Base-by-base conservation (phyloP, 2,888 invertebrate species). In the Sphaeridia pumilis region DNA sequence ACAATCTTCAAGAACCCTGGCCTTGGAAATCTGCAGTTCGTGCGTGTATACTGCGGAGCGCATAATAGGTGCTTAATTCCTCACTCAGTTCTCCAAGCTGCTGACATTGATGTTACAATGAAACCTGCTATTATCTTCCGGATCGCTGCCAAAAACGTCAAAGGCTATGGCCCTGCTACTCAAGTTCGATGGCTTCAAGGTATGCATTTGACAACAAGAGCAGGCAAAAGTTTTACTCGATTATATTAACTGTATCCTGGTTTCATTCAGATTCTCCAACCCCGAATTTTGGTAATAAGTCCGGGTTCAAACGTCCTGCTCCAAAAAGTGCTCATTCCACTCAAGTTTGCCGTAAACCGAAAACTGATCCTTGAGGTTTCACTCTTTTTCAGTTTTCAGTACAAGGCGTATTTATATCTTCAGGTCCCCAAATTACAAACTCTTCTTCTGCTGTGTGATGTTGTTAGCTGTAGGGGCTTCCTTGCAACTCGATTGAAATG, bases 121-220 rank as follows among this genome's bases (percentile, higher is more conserved):
- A 92, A 92, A 71, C 92, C 93, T 58, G 97, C 97, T 61, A 95
- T 98, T 68, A 94, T 98, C 65, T 98, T 98, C 78, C 81, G 97
- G 67, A 98, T 98, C 70, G 94, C 97, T 52, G 97, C 97, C 21
- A 80, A 90, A 66, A 98, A 98, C 73, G 93, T 94, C 67, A 95
- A 97, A 73, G 97, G 97, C 25, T 97, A 97, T 72, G 97, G 98
- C 53, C 97, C 97, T 49, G 97, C 97, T 55, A 98, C 97, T n/a
- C 97, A 98, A 83, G 97, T 98, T 67, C 87, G 97, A 84, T 97
- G 97, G 97, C 76, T 97, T 50, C 95, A 97, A 83, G 90, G 87
- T 85, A 71, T 31, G 31, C 7, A 31, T 10, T n/a, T n/a, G n/a
- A n/a, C n/a, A n/a, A n/a, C n/a, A n/a, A n/a, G n/a, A n/a, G n/a